Percentiles rank a stretch among this genome's conserved stretches.
These are phyloP conservation scores for Montipora foliosa DNA, from an alignment of 64 coral and sea anemone genomes.

Conservation along the genomic window DNA sequence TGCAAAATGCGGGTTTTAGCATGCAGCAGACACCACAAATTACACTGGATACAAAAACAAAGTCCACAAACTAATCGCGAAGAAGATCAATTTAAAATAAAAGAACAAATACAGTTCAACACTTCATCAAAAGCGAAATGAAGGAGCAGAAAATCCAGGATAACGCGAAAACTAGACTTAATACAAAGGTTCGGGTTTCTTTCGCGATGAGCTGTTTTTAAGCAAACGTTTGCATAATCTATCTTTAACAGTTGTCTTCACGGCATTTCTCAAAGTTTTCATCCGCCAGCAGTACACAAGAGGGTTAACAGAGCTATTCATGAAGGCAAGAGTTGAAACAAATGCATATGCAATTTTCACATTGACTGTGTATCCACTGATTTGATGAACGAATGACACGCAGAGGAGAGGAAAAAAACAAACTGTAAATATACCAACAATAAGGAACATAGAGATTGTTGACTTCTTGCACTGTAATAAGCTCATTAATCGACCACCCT, in stretches of 20 bases:
- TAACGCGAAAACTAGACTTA: no score
- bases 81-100: background rate
- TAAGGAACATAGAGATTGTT: background rate
- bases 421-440: constrained; percentile 26
- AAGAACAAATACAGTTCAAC: background rate
- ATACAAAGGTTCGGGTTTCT: no score
- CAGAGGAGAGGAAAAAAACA: constrained; percentile 43
- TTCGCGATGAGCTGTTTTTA: no score
- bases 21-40: no score
- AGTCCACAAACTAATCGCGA: no score
- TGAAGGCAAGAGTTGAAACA: constrained; percentile 9
- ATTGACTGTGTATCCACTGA: background rate
- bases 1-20: no score
- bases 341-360: constrained; percentile 9
- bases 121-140: background rate
- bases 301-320: constrained; percentile 46
- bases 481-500: no score
- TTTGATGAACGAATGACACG: background rate
- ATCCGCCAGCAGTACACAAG: constrained; percentile 39
- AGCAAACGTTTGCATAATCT: background rate
- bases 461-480: constrained; percentile 31
- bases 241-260: background rate
- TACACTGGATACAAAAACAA: no score
- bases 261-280: background rate
- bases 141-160: background rate